Evolutionary conservation across 1,140 invertebrate genomes (phyloP).

Genomic region (Sminthurinus signatus): DNA sequence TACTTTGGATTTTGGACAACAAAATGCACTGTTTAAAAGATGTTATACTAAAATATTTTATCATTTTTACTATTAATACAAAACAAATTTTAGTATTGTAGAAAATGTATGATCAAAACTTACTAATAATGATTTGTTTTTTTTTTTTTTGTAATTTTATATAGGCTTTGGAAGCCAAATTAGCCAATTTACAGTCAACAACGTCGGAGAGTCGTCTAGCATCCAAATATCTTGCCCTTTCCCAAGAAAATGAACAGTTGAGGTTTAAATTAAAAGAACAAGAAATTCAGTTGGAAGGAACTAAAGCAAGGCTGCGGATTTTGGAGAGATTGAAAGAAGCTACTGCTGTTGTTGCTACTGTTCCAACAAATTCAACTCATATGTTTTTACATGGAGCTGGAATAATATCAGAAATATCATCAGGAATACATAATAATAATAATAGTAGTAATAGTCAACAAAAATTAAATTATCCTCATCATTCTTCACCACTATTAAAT

Average conservation of each 20-base stretch:
- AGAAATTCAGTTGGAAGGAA: conserved; percentile 39
- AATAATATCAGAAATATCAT: too few species aligned
- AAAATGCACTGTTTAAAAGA: too few species aligned
- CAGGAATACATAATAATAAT: not conserved
- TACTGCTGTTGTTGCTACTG: not conserved
- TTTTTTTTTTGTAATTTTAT: too few species aligned
- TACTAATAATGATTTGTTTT: not conserved
- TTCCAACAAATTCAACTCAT: not conserved
- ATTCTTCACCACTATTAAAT: not conserved
- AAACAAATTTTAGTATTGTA: too few species aligned
- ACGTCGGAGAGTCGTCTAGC: conserved; percentile 17
- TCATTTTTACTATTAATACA: too few species aligned
- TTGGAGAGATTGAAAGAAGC: conserved; percentile 24
- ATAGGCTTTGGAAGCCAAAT: conserved; percentile 19
- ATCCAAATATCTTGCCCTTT: conserved; percentile 27
- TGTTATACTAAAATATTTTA: too few species aligned
- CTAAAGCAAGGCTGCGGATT: conserved; percentile 36
- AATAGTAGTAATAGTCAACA: too few species aligned
- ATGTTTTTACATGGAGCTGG: too few species aligned
- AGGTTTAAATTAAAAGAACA: conserved; percentile 37
- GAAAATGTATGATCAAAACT: not conserved
- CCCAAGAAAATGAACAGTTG: conserved; percentile 37
- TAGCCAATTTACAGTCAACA: conserved; percentile 16
- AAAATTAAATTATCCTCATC: not conserved
- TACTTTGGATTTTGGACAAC: too few species aligned